Base-by-base conservation (phyloP, 2,888 invertebrate species). In the Melinaea marsaeus region DNA sequence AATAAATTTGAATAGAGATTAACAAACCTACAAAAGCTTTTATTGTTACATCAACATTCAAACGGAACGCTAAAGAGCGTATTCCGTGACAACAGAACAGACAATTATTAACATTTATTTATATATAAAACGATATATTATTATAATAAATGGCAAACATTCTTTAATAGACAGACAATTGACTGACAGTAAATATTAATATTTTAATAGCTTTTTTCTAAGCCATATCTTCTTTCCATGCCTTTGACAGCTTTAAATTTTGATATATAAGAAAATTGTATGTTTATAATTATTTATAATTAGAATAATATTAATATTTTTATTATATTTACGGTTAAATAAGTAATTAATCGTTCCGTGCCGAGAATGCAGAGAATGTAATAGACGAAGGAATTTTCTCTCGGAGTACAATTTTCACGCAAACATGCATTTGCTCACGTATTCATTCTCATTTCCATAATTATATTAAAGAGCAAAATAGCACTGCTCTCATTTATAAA, bases 361-460 rank as follows among this genome's bases (percentile, higher is more conserved):
- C 32, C 32, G 32, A 51, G 51, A 51, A 51, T 51, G 22, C 51
- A 11, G 11, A 32, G 51, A 51, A 51, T 51, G 32, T 51, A 32
- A 51, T 51, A 51, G 32, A 32, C 51, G 9, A 22, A 32, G 32
- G 32, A 51, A 51, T 51, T 51, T 32, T 51, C 51, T 32, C 51
- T 42, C 9, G 9, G 42, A 51, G n/a, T 32, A 51, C 51, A 51
- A 51, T 51, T 51, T 51, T 32, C 51, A 22, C 51, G 9, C 33
- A 13, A 56, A 54, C 56, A 63, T 55, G 60, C 32, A 46, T 56
- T 58, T 58, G 58, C 42, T 58, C 34, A 51, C 45, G 33, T 54
- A 32, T 46, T 32, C 32, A n/a, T 48, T 32, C 32, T n/a, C 42
- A 61, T 55, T 63, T 55, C 37, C 46, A 61, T 57, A 61, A 63